Evolutionary conservation across 2,888 invertebrate species (phyloP), one percentile per base, ranked within the genome.

Genomic region (Protophormia terraenovae): DNA sequence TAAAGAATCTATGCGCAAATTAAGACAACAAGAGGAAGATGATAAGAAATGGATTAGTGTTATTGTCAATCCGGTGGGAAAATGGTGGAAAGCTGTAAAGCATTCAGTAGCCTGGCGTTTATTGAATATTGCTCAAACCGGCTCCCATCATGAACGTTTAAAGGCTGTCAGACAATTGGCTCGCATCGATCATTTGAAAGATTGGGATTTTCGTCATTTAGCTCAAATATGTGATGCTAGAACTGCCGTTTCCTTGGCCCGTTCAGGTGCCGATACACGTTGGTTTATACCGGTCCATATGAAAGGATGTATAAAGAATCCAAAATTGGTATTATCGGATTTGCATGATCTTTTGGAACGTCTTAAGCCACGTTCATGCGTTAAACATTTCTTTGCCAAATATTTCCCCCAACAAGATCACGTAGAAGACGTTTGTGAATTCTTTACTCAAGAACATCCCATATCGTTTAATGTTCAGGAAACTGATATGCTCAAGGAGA

Each of bases 141-240:
- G 96, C n/a, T 94, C 94, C 84, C 93, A 93, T 84, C 93, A 94
- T 73, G 94, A 96, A 86, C 94, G 95, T 8, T 93, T 94, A 66
- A 94, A 94, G 88, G 96, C 96, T 0, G 92, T 96, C 0, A 93
- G 94, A 69, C 94, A 95, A 83, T 92, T 97, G 16, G 95, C 95
- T 1, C 93, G 94, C 38, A 94, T 96, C 87, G 95, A 95, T 90
- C 94, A 95, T 89, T 94, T 96, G 16, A 95, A 95, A 91, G 93
- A 93, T 80, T 95, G 95, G 95, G 94, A 97, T 88, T 96, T 95
- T 89, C 93, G 94, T 71, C 95, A 96, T 89, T 94, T 98, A 83
- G 96, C 97, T 5, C 97, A 97, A 92, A 95, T 96, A 86, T 94
- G 96, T 88, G 96, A 97, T 93, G 94, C 95, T 60, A 94, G 94